Percentiles rank a stretch among this genome's conserved stretches.
These are phyloP conservation scores for Pteromalus puparum DNA, from an alignment of 1,140 invertebrate species.

Conservation along the genomic window DNA sequence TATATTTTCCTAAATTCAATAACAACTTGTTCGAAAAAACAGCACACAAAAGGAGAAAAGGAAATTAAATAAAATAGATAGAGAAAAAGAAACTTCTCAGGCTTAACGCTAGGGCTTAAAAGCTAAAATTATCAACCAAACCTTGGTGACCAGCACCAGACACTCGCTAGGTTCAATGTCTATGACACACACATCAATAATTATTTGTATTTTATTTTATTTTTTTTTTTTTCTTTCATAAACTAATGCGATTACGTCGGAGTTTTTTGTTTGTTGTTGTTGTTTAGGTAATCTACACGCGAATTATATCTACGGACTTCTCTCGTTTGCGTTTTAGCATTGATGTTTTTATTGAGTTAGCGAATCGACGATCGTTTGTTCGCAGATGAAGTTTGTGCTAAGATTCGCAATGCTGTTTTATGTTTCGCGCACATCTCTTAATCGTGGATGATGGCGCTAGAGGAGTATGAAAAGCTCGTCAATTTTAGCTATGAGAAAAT, in stretches of 20 bases:
- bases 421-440: constrained; percentile 2
- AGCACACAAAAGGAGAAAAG: constrained; percentile 17
- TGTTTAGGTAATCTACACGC: constrained; percentile 53
- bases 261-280: constrained; percentile 48
- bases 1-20: constrained; percentile 17
- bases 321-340: constrained; percentile 51
- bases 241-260: constrained; percentile 59
- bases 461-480: constrained; percentile 35
- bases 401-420: neutral
- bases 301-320: constrained; percentile 45
- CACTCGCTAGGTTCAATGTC: constrained; percentile 72
- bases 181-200: constrained; percentile 70
- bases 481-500: constrained; percentile 16
- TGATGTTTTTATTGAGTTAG: constrained; percentile 43
- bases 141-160: constrained; percentile 75
- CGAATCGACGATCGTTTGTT: constrained; percentile 20
- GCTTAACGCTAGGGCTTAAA: constrained; percentile 45
- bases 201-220: constrained; percentile 52
- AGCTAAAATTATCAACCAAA: constrained; percentile 63
- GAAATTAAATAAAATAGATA: constrained; percentile 20
- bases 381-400: neutral
- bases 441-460: neutral
- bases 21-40: constrained; percentile 16
- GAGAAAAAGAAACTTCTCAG: constrained; percentile 23
- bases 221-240: constrained; percentile 27